Evolutionary conservation across 2,113 vertebrate genomes (phyloP), one percentile per base, ranked within the genome.

Genomic region (Riparia riparia): DNA sequence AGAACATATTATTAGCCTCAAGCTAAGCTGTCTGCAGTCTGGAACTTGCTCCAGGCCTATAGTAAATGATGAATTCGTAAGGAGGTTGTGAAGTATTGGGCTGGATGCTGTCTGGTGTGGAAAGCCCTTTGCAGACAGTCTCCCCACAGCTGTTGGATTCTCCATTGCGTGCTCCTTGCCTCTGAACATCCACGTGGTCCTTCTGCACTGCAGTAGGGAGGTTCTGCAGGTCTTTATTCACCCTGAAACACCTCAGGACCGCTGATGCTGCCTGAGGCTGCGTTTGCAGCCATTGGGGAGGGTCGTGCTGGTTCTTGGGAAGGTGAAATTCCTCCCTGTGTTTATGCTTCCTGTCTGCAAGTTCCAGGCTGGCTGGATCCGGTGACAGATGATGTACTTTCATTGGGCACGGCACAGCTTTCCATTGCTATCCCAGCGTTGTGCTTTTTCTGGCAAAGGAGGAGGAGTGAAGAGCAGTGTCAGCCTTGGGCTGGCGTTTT

Each of bases 1-100:
- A 5, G 12, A 58, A 81, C 9, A 0, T 76, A 15, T 85, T 77
- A 56, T 68, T 85, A 74, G 70, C 74, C 63, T 90, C 65, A 21
- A 69, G 74, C 24, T 58, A 82, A 57, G 86, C 76, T 76, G 82
- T 69, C 63, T 82, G 90, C 82, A 94, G 85, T 87, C 87, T 86
- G 74, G 50, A 85, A 14, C 61, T 14, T 10, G 54, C 58, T 66
- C 90, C 39, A 57, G 89, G 50, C 58, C 86, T 77, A 4, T 58
- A 57, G 74, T 8, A 39, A 70, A 45, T 50, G 72, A 25, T 32
- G 61, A 56, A 61, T 78, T 82, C 5, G 1, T 25, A 63, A 60
- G 56, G 82, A 56, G n/a, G 63, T 45, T 64, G 70, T 56, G 78
- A 49, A 79, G 66, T n/a, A 9, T 24, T 82, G 82, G 68, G 45